A percentile compares a stretch with the other conserved stretches of the same genome.
phyloP scores from a whole-genome alignment of 1,140 invertebrate species.

The Euschistus heros region DNA sequence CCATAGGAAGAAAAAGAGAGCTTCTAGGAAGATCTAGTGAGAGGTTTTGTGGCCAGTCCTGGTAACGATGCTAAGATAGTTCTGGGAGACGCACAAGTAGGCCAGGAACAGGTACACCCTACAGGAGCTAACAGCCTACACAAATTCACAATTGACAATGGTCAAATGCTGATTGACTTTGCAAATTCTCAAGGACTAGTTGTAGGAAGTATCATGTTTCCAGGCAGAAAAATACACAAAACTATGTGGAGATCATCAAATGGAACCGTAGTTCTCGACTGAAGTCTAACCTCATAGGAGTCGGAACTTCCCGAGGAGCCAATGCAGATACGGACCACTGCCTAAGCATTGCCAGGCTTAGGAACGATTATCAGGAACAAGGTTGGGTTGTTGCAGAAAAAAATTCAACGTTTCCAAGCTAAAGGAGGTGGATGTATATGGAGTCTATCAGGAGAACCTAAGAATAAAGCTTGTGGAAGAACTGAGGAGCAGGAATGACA shows the following conservation, averaged over 20 bases:
- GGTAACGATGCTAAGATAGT: too few species aligned
- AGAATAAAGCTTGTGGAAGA: too few species aligned
- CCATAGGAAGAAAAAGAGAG: too few species aligned
- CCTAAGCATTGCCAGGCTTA: not conserved
- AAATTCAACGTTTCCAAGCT: not conserved
- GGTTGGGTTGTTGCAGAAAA: not conserved
- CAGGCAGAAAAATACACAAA: not conserved
- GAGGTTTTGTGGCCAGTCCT: too few species aligned
- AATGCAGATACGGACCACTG: not conserved
- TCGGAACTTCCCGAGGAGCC: not conserved
- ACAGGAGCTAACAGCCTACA: not conserved
- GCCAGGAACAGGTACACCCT: too few species aligned
- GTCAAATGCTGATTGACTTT: not conserved
- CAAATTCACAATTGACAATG: not conserved
- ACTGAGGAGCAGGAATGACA: too few species aligned
- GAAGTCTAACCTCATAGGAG: not conserved
- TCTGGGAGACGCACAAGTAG: too few species aligned
- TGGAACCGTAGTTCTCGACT: not conserved
- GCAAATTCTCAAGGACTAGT: not conserved
- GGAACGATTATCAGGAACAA: not conserved
- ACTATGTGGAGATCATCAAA: not conserved
- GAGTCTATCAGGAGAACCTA: not conserved
- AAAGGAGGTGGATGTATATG: not conserved
- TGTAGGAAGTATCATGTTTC: not conserved
- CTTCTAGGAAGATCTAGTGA: too few species aligned